Conservation (phyloP, 2,888 invertebrate genomes). For the Eurytoma adleriae region DNA sequence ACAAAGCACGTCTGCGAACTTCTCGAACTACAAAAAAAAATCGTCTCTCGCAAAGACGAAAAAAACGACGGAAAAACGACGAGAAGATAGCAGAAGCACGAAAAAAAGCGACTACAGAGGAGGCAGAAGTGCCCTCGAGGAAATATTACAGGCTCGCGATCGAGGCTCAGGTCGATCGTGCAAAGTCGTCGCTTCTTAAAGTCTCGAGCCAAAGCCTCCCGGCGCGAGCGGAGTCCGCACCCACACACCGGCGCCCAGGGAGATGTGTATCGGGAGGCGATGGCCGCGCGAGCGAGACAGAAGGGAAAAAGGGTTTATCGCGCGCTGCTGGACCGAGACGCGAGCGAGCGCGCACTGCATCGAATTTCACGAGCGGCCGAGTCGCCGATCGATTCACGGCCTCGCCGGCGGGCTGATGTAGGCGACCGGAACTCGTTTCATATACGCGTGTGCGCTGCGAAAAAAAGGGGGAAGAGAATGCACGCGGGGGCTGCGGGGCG, state of each 20-base stretch:
- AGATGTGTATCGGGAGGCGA: slow-evolving; percentile 1
- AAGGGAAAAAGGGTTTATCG: slow-evolving; percentile 36
- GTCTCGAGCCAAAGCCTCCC: slow-evolving; percentile 29
- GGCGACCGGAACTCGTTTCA: slow-evolving; percentile 17
- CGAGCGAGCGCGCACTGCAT: slow-evolving; percentile 20
- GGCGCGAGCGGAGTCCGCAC: too few species aligned
- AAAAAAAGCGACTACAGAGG: neutral
- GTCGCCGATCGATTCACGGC: slow-evolving; percentile 37
- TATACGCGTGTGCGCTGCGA: neutral
- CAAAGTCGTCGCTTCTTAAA: slow-evolving; percentile 28
- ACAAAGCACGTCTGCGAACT: slow-evolving; percentile 1
- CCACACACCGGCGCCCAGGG: neutral
- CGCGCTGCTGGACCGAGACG: slow-evolving; percentile 22
- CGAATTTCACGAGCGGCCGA: slow-evolving; percentile 50
- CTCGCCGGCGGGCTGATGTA: neutral
- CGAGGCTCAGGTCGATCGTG: slow-evolving; percentile 8
- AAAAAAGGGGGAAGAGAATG: slow-evolving; percentile 12
- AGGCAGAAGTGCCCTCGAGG: neutral
- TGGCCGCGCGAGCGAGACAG: neutral
- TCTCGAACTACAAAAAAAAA: too few species aligned
- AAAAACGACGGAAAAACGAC: too few species aligned
- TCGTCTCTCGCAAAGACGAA: too few species aligned
- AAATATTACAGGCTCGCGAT: slow-evolving; percentile 19
- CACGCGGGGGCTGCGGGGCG: neutral
- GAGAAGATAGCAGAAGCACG: too few species aligned